Percentiles rank a stretch among this genome's conserved stretches.
These are phyloP conservation scores for Lytechinus variegatus DNA, from an alignment of 35 echinoderm and acorn worm genomes.

Conservation along the genomic window DNA sequence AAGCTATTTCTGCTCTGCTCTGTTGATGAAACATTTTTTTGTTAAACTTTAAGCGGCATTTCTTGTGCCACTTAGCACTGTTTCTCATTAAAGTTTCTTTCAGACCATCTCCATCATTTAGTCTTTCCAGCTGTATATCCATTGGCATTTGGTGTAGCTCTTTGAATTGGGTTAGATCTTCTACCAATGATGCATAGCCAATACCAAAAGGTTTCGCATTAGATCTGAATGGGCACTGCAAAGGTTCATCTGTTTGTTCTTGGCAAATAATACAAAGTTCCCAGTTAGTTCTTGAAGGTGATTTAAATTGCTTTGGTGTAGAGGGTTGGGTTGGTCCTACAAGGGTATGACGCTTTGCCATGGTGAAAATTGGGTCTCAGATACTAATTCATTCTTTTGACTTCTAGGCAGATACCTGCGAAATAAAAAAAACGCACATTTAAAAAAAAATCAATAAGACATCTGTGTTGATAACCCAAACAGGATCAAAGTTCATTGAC, in stretches of 20 bases:
- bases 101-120: conserved; percentile 65
- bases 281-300: conserved; percentile 30
- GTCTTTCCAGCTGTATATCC: not conserved
- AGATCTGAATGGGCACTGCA: conserved; percentile 50
- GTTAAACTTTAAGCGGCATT: conserved; percentile 42
- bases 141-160: not conserved
- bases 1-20: not conserved
- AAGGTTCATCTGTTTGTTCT: conserved; percentile 28
- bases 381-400: too few relatives aligned
- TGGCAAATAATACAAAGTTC: conserved; percentile 61
- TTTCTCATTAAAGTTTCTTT: conserved; percentile 51
- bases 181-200: conserved; percentile 45
- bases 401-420: too few relatives aligned
- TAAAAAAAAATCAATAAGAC: too few relatives aligned
- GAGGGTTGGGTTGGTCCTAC: not conserved
- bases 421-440: too few relatives aligned
- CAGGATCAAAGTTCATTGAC: too few relatives aligned
- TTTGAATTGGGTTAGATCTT: conserved; percentile 24
- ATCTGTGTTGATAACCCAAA: too few relatives aligned
- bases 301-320: not conserved
- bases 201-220: not conserved
- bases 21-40: not conserved
- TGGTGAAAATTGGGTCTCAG: too few relatives aligned
- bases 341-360: not conserved
- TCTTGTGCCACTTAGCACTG: conserved; percentile 61